These are phyloP conservation scores for Cryptosula pallasiana DNA, from an alignment of 2,888 invertebrate genomes.

Conservation along the genomic window DNA sequence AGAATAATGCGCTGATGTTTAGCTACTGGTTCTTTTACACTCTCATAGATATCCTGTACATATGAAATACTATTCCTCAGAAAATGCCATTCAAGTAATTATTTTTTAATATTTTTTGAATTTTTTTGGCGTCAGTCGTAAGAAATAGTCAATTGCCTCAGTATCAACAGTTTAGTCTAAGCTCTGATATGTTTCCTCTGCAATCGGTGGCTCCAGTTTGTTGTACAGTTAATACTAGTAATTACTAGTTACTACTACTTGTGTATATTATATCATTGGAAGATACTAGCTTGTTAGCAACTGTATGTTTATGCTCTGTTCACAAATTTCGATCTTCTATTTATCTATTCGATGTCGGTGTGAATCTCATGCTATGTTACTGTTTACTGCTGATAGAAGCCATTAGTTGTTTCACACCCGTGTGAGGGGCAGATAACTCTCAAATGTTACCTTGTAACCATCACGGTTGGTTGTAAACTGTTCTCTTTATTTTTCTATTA, in stretches of 20 bases:
- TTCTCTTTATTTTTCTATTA: conserved; percentile 19
- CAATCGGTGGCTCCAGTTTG: too few species aligned
- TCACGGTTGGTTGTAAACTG: background rate
- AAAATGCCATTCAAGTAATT: background rate
- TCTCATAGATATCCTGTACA: background rate
- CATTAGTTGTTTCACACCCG: too few species aligned
- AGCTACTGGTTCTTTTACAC: too few species aligned
- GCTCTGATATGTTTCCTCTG: too few species aligned
- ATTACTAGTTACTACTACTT: too few species aligned
- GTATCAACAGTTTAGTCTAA: too few species aligned
- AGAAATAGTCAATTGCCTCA: too few species aligned
- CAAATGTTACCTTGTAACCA: background rate
- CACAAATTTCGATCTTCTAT: background rate
- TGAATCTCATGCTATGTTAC: conserved; percentile 17
- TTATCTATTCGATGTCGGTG: background rate
- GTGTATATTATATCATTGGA: background rate
- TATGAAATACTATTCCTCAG: background rate
- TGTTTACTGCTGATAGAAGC: conserved; percentile 16
- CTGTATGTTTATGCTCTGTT: too few species aligned
- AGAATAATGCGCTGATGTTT: too few species aligned
- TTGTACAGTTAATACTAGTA: too few species aligned
- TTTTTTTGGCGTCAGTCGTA: background rate
- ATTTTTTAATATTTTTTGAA: background rate
- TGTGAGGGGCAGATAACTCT: too few species aligned
- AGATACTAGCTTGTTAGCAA: background rate